Base-by-base conservation (phyloP, 2,113 vertebrate species). In the Notarius quadriscutis region DNA sequence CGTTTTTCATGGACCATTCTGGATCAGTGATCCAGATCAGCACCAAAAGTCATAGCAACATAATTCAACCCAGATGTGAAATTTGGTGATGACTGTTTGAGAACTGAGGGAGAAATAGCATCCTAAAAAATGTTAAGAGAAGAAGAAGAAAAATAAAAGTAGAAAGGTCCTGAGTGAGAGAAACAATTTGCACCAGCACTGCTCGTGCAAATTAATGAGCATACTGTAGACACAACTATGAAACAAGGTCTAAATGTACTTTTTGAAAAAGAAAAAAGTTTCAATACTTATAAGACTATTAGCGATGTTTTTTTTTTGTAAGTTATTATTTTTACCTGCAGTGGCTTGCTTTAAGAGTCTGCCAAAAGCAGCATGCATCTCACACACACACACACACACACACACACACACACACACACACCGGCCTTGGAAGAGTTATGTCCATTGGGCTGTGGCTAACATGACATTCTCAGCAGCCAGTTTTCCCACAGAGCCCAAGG, bases 361-460 rank as follows among this genome's bases (percentile, higher is more conserved):
- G 51, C 77, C 71, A 85, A 85, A 81, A 62, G 65, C 53, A 48
- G 15, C 53, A 78, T 27, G 81, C 63, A 69, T 7, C 0, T 3
- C 69, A 72, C 69, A 3, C 8, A 63, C 74, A 81, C 63, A 81
- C 80, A 88, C 80, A 86, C 80, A 87, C 81, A 71, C 50, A 86
- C 67, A 86, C 88, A 86, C 69, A 87, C 78, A 71, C 71, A 84
- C 87, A 86, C 69, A 80, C 86, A 85, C 50, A 75, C 87, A 81
- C 83, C 15, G 53, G 51, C 62, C 41, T 53, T 81, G 78, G 89
- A 89, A 92, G 78, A 91, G 91, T 87, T 88, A 89, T 92, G 93
- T 88, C 94, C 92, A 92, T 67, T 93, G 93, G 94, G 89, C 90
- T 93, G 93, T 94, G 92, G 91, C 90, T 95, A 92, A 94, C 92